Base-by-base conservation (phyloP, 2,797 vertebrate species). In the Cyprinella venusta region DNA sequence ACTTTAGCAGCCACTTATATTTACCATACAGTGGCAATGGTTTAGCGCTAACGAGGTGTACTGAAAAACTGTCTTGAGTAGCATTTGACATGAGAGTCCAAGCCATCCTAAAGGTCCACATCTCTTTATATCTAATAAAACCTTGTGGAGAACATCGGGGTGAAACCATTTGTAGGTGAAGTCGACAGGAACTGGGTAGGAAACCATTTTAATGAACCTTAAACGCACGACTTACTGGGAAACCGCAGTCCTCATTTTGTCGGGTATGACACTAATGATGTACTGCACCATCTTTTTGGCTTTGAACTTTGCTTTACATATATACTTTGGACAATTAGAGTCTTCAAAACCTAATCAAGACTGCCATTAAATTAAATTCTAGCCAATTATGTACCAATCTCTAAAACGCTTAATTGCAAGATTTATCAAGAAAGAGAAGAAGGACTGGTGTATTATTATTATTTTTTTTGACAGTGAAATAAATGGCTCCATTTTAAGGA, bases 191-290 rank as follows among this genome's bases (percentile, higher is more conserved):
- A 79, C 16, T 71, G 67, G 45, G 48, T 50, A 40, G 64, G 24
- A 79, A 79, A 74, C 42, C n/a, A 63, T 83, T 71, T 81, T 72
- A 87, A 74, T 84, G 78, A 84, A 72, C 59, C 54, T 80, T 56
- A 56, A 42, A 80, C 50, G 45, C n/a, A 30, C n/a, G 65, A 38
- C 76, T 56, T 45, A 61, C 36, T 10, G 54, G n/a, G 6, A 59
- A 63, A 64, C 36, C 40, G 0, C n/a, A 63, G 40, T 70, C 50
- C 24, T 83, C 72, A 56, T 76, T 86, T 76, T 59, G 64, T 72
- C 30, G 8, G 15, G 42, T 42, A 48, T 71, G 54, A 78, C 16
- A 24, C 76, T 84, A 84, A 84, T 84, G 70, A 80, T 84, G 77
- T 84, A 71, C 67, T 40, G 68, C 40, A 24, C 19, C 40, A 63